Evolutionary conservation across 2,797 vertebrate species (phyloP).

Genomic region (Distichodus sexfasciatus): DNA sequence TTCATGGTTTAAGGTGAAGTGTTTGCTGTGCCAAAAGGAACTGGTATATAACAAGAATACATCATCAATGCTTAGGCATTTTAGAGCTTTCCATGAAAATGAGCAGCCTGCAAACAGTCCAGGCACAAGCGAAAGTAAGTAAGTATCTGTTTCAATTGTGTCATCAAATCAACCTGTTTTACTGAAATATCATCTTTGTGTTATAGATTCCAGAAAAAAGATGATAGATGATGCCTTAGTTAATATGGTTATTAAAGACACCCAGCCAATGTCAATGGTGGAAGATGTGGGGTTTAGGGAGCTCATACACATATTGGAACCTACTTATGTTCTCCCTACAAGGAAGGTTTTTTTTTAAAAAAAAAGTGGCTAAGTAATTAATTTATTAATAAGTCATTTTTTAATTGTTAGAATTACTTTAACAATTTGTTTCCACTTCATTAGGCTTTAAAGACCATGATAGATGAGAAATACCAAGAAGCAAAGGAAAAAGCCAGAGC

Average conservation of each 20-base stretch:
- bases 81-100: not conserved
- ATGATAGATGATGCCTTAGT: not conserved
- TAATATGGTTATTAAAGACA: not conserved
- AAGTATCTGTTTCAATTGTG: no score
- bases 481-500: not conserved
- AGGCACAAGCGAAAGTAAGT: no score
- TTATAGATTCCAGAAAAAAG: not conserved
- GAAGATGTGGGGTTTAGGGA: not conserved
- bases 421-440: not conserved
- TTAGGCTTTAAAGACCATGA: conserved; percentile 10
- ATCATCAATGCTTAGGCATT: conserved; percentile 2
- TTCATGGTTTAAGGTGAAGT: not conserved
- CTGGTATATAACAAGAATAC: not conserved
- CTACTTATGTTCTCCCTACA: not conserved
- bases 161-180: no score
- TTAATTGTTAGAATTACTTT: not conserved
- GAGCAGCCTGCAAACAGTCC: no score
- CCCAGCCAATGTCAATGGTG: not conserved
- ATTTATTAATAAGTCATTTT: not conserved
- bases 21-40: conserved; percentile 2
- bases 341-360: not conserved
- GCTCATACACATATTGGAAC: not conserved
- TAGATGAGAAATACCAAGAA: not conserved
- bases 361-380: not conserved
- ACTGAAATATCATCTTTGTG: not conserved